phyloP scores from a whole-genome alignment of 2,888 invertebrate species.

The Salticus scenicus region DNA sequence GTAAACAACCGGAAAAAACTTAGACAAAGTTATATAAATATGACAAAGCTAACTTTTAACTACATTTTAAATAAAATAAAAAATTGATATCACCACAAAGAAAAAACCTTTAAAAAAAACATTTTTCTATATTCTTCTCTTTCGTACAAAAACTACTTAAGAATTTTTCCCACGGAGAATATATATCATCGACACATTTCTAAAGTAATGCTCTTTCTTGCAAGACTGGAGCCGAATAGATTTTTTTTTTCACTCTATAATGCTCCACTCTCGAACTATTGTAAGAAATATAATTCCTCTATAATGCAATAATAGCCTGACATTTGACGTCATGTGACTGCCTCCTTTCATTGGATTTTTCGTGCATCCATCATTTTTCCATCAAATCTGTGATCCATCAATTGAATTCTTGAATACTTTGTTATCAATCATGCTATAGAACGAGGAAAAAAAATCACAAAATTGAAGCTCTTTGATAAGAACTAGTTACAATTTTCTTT shows the following conservation, averaged over 20 bases:
- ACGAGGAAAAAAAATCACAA: not conserved
- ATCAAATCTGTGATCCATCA: not conserved
- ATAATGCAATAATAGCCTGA: not conserved
- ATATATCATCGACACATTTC: not conserved
- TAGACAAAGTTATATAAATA: too few species aligned
- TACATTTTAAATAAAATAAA: too few species aligned
- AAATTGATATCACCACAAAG: too few species aligned
- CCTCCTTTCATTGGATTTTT: not conserved
- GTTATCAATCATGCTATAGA: not conserved
- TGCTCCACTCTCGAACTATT: not conserved
- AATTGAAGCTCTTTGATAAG: not conserved
- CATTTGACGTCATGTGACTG: not conserved
- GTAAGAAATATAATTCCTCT: conserved; percentile 1
- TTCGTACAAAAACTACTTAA: too few species aligned
- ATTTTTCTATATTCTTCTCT: too few species aligned
- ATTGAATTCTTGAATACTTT: not conserved
- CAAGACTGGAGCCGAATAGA: not conserved
- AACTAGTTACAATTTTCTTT: not conserved
- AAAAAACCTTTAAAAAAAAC: too few species aligned
- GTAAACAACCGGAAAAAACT: too few species aligned
- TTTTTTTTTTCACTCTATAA: not conserved
- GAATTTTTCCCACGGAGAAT: not conserved
- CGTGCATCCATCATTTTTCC: not conserved
- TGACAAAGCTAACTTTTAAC: too few species aligned
- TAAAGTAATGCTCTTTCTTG: not conserved